phyloP scores from a whole-genome alignment of 2,888 invertebrate species.

The Luffia ferchaultella region DNA sequence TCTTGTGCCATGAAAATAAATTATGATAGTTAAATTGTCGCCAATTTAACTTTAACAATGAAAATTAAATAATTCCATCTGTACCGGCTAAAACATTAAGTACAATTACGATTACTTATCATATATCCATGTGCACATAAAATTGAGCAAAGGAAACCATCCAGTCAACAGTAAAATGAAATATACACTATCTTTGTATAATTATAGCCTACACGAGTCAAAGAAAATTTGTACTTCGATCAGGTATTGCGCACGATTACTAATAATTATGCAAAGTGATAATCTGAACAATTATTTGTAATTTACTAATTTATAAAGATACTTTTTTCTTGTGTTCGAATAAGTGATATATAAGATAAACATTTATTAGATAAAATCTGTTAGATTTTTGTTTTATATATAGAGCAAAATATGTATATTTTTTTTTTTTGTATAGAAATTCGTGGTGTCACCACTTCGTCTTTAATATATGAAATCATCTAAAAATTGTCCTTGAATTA shows the following conservation, averaged over 20 bases:
- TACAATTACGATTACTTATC: constrained; percentile 1
- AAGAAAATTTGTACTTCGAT: constrained; percentile 8
- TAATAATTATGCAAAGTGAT: background rate
- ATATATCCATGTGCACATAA: constrained; percentile 2
- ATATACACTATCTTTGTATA: constrained; percentile 1
- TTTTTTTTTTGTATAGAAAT: no score
- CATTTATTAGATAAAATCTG: no score
- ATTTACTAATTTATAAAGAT: no score
- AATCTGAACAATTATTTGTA: background rate
- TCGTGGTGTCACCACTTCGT: no score
- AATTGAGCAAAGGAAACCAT: constrained; percentile 6
- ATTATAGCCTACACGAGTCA: constrained; percentile 2
- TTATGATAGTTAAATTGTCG: no score
- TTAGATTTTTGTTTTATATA: no score
- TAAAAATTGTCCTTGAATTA: no score
- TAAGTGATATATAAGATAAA: no score
- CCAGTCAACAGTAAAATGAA: background rate
- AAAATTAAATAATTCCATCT: background rate
- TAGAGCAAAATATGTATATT: no score
- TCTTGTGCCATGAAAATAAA: no score
- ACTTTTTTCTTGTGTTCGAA: no score
- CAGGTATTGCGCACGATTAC: background rate
- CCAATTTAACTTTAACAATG: background rate
- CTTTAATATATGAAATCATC: no score
- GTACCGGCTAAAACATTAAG: background rate